Evolutionary conservation across 2,113 vertebrate species (phyloP).

Genomic region (Paradisaea rubra): DNA sequence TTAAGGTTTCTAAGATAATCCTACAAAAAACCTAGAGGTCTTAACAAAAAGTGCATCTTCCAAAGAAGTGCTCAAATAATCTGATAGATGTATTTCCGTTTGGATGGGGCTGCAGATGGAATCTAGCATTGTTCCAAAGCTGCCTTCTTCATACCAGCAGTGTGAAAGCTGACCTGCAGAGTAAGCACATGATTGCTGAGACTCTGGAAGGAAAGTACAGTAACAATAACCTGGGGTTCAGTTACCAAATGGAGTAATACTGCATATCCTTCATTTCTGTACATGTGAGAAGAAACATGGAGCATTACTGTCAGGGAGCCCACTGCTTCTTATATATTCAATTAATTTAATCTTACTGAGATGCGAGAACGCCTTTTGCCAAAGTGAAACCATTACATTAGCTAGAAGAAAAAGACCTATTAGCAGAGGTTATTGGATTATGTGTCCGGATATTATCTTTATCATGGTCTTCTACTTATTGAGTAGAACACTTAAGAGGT

Average conservation of each 20-base stretch:
- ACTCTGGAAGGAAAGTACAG: neutral
- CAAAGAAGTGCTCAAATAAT: neutral
- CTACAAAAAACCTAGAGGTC: neutral
- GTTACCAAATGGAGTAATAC: neutral
- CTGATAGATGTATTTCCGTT: neutral
- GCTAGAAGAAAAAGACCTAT: neutral
- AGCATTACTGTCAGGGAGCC: neutral
- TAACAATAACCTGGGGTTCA: neutral
- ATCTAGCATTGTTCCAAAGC: neutral
- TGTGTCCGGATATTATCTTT: neutral
- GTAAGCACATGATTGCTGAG: neutral
- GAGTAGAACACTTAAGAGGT: neutral
- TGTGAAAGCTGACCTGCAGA: neutral
- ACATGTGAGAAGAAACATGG: neutral
- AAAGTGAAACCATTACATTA: neutral
- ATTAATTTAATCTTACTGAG: neutral
- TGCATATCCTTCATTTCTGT: neutral
- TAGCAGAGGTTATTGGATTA: neutral
- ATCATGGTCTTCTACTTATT: neutral
- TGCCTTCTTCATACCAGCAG: neutral
- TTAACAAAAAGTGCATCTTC: neutral
- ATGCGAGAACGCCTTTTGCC: neutral
- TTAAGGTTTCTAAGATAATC: neutral
- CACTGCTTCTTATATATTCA: neutral
- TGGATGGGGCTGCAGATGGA: neutral